Evolutionary conservation across 1,140 invertebrate genomes (phyloP), one percentile per base, ranked within the genome.

Genomic region (Stegodyphus dumicola): DNA sequence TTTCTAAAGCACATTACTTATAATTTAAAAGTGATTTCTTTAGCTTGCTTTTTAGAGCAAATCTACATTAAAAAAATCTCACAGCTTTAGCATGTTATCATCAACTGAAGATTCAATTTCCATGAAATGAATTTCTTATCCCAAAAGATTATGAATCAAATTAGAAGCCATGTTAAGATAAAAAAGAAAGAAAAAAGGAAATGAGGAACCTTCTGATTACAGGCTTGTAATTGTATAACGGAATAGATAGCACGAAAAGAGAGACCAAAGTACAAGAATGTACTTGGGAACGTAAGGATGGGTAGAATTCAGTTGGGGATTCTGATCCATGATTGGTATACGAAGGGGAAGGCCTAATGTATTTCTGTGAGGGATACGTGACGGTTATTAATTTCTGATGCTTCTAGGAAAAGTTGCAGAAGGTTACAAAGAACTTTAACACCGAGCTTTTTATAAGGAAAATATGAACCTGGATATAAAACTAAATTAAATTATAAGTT

Each of bases 311-410:
- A 60, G 15, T 5, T 15, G 9, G 9, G 15, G 4, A 60, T 11
- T 15, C 9, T 9, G 56, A 60, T 11, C 9, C 9, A 15, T 9
- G 15, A 15, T 60, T 60, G 56, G 15, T 60, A 60, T 9, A 15
- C 9, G 15, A 60, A 60, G 56, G 9, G 15, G 56, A 5, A 9
- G 15, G 15, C 9, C 9, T 11, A 60, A 60, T 60, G 56, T 60
- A 11, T 9, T 60, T 60, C 56, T 64, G 53, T 64, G 79, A 49
- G 15, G 18, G 33, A 53, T 81, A 74, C 79, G 79, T 81, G 79
- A 65, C 9, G 79, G 10, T 69, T 81, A 81, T 81, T 81, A 81
- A 81, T 81, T 81, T 81, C 69, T 81, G 69, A 73, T 71, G 70
- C 48, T 15, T 15, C 9, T 5, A 11, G 56, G 15, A 60, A 60